Evolutionary conservation across 2,888 invertebrate genomes (phyloP), one percentile per base, ranked within the genome.

Genomic region (Helicoverpa assulta): DNA sequence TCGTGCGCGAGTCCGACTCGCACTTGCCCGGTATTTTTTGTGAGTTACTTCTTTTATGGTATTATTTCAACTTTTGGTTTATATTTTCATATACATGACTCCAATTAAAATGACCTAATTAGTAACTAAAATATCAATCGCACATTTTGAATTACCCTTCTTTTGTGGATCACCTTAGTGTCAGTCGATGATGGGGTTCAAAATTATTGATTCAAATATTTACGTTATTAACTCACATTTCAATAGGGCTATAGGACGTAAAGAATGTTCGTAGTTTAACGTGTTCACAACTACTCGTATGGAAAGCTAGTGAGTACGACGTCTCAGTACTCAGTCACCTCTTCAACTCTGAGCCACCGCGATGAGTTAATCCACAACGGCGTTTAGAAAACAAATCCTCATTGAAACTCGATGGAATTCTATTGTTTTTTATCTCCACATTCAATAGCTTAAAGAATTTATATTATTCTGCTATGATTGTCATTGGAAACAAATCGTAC

Each of bases 371-470:
- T 67, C 5, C 5, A 16, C 43, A 53, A 43, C 18, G 18, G 55
- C 7, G 53, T 67, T 79, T 37, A 67, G 43, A 73, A 70, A 71
- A 76, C 67, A 73, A 70, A 64, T 40, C 47, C 8, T 55, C 73
- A 75, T 73, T 75, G 71, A 67, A 21, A 56, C 54, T 64, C 37
- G 66, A 56, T 73, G 43, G 29, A 54, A 73, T 73, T 67, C 69
- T 65, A 74, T 80, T 82, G 80, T 73, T 70, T 73, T 78, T 63
- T 59, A 73, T 70, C 52, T 58, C 18, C 16, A 67, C 40, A 65
- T 66, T 65, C 60, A 67, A 64, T 57, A 47, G 67, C 64, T 64
- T 65, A 19, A 66, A 67, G 60, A 66, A 71, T 66, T 58, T 65
- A 57, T 58, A 59, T 51, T 66, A 61, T 47, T 37, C n/a, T 60